Evolutionary conservation across 1,140 invertebrate species (phyloP), one percentile per base, ranked within the genome.

Genomic region (Cydia amplana): DNA sequence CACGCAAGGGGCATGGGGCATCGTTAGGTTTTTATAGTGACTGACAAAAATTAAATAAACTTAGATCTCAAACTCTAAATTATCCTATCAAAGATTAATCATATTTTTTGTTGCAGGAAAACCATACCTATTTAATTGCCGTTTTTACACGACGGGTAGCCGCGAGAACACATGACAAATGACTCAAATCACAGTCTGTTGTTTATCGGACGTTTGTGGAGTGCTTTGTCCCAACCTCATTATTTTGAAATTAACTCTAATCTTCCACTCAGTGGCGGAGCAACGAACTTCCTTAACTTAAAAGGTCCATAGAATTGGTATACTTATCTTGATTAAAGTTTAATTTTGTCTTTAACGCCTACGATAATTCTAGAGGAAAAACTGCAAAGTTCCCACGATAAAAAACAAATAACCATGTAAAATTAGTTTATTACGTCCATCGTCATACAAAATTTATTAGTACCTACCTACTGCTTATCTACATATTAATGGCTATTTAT

Each of bases 191-290:
- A 70, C 28, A 43, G 65, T 70, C 36, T 0, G 20, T 20, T 70
- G 65, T 70, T 67, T 70, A 36, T 70, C 7, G 16, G 65, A 40
- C 28, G 28, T 36, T 40, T 10, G 32, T 18, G 65, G 65, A 28
- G 20, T 73, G 72, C 40, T 46, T 77, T 77, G 76, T 78, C 77
- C 32, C 32, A 75, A 86, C 78, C 82, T 87, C 82, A 89, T 90
- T 90, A 90, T 87, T 86, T 85, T 83, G 77, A 87, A 89, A 90
- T 90, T 89, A 90, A 81, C 83, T 85, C 75, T 86, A 87, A 90
- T 90, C 83, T 85, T 72, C 83, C 80, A 87, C 82, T 88, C 84
- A 82, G 79, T 20, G 75, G 18, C 70, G 76, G 83, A 82, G 79
- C 87, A 89, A 88, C 82, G 85, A 90, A 89, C 88, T 88, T 86